Evolutionary conservation across 1,140 invertebrate species (phyloP), one percentile per base, ranked within the genome.

Genomic region (Drosophila ironensis): DNA sequence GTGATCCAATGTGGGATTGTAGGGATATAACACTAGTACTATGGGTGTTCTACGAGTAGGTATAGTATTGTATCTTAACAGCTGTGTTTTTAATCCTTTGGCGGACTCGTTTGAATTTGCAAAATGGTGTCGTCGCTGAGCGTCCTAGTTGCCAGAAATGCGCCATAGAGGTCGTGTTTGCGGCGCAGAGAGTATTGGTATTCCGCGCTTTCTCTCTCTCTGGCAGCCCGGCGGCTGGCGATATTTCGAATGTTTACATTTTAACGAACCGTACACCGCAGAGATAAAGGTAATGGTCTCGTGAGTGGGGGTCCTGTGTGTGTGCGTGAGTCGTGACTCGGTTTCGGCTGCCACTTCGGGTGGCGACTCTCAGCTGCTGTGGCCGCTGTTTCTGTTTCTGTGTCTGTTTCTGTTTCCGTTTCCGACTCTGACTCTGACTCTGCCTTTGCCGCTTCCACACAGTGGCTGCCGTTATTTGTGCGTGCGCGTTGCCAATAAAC

Each of bases 401-500:
- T 12, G 11, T 33, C 30, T n/a, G 9, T 3, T 11, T 9, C 28
- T 30, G 37, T 8, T 42, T 44, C 47, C 48, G 63, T 24, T 44
- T 67, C 44, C 20, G 54, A 28, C 47, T 38, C 40, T 33, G 30
- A 30, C 9, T 30, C 28, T 30, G 28, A 11, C 45, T 64, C 25
- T 48, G 52, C 28, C 53, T 28, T 64, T 38, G 56, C 66, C 42
- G 63, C 41, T 51, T 42, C 42, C 33, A 67, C 61, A 51, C 46
- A 41, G 25, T 57, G 50, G 40, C 75, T 64, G n/a, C 53, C 52
- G 68, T 78, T 81, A 81, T 76, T 81, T 82, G 77, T 81, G 77
- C 77, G 77, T 81, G 77, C 77, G 77, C 77, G 77, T 81, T 81
- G 77, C 72, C 72, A 81, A 81, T 81, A 81, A 81, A 82, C 77